Conservation (phyloP, 1,140 invertebrate species). For the Drosophila paulistorum region DNA sequence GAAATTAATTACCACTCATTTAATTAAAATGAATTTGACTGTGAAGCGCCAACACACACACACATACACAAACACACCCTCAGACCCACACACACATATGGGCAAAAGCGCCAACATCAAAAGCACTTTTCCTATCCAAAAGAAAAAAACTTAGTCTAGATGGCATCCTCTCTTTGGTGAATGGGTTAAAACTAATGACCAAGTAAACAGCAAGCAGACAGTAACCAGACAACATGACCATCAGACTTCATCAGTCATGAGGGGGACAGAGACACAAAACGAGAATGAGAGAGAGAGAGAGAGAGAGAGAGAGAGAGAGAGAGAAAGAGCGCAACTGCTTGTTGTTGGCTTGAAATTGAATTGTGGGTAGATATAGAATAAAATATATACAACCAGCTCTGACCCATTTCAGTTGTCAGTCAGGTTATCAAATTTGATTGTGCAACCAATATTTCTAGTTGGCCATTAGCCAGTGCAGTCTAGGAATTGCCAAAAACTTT, state of each 20-base stretch:
- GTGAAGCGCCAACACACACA: constrained; percentile 46
- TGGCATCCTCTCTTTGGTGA: constrained; percentile 51
- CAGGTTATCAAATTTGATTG: constrained; percentile 73
- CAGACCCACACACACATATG: constrained; percentile 2
- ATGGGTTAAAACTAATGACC: constrained; percentile 77
- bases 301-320: not conserved
- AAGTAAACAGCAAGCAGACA: constrained; percentile 71
- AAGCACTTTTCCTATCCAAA: constrained; percentile 49
- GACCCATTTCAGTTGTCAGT: constrained; percentile 76
- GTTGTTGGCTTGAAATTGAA: constrained; percentile 50
- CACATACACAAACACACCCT: constrained; percentile 8
- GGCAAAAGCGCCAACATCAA: constrained; percentile 52
- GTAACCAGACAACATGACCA: constrained; percentile 77
- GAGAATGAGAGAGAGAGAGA: not conserved
- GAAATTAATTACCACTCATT: constrained; percentile 82
- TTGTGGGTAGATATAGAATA: constrained; percentile 29
- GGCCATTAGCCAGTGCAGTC: constrained; percentile 61
- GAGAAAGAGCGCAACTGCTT: constrained; percentile 1
- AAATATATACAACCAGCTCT: constrained; percentile 16
- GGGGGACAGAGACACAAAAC: constrained; percentile 18
- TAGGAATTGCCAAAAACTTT: constrained; percentile 43
- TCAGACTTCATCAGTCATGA: constrained; percentile 71
- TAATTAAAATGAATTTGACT: constrained; percentile 77
- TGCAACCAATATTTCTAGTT: constrained; percentile 68
- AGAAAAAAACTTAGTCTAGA: constrained; percentile 15